These are phyloP conservation scores for Patella pellucida DNA, from an alignment of 2,888 invertebrate genomes.

Conservation along the genomic window DNA sequence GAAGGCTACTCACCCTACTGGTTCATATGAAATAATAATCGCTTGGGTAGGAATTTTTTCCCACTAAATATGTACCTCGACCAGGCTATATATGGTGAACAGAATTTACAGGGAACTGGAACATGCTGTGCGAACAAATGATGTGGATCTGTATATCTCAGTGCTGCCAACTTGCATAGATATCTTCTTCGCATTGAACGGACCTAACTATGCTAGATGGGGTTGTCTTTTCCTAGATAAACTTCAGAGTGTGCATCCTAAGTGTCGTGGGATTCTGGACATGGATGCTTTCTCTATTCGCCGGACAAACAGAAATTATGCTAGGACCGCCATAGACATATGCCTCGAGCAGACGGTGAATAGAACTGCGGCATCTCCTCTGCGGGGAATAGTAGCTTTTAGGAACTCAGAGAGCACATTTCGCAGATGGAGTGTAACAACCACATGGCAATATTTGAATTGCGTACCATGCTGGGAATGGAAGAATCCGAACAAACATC, in stretches of 20 bases:
- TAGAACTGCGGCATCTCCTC: slow-evolving; percentile 27
- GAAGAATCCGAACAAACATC: background rate
- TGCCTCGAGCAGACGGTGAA: slow-evolving; percentile 33
- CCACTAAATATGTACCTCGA: too few relatives aligned
- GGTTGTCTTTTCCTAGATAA: slow-evolving; percentile 24
- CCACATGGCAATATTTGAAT: slow-evolving; percentile 24
- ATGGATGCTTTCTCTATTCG: background rate
- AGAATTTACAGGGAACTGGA: background rate
- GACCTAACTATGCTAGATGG: slow-evolving; percentile 28
- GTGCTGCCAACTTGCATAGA: background rate
- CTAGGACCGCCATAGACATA: slow-evolving; percentile 24
- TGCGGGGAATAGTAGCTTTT: slow-evolving; percentile 26
- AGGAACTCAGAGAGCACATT: slow-evolving; percentile 19
- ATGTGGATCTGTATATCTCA: background rate
- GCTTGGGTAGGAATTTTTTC: too few relatives aligned
- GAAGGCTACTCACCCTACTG: too few relatives aligned
- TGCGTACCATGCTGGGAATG: slow-evolving; percentile 2
- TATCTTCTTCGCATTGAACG: slow-evolving; percentile 25
- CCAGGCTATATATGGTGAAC: slow-evolving; percentile 7
- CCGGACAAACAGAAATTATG: slow-evolving; percentile 4
- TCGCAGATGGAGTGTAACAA: slow-evolving; percentile 24
- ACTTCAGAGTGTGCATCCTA: slow-evolving; percentile 16
- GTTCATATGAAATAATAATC: too few relatives aligned
- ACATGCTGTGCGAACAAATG: slow-evolving; percentile 20
- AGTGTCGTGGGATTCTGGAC: background rate